Evolutionary conservation across 2,113 vertebrate species (phyloP).

Genomic region (Rattus norvegicus): DNA sequence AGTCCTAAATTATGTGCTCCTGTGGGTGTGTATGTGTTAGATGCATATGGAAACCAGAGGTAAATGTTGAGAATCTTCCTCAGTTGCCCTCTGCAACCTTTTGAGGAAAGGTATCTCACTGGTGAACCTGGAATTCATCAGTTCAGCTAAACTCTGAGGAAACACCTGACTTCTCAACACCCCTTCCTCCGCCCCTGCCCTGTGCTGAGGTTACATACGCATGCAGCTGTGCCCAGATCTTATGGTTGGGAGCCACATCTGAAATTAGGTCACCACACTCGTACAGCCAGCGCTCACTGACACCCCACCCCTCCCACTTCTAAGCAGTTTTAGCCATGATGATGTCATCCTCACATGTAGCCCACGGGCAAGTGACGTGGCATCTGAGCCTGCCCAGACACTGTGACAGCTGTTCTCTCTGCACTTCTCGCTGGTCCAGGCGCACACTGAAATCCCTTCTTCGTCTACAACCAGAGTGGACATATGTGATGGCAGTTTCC

Average conservation of each 20-base stretch:
- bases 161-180: not conserved
- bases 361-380: fast-evolving
- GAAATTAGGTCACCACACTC: not conserved
- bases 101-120: not conserved
- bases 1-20: not conserved
- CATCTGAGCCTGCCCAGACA: too few relatives aligned
- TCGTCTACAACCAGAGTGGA: not conserved
- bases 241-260: not conserved
- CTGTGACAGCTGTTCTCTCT: too few relatives aligned
- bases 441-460: not conserved
- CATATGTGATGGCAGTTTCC: too few relatives aligned
- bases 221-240: not conserved
- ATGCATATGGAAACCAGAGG: too few relatives aligned
- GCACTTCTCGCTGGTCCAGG: not conserved
- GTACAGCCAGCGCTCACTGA: not conserved
- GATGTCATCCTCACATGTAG: too few relatives aligned
- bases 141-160: not conserved
- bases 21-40: not conserved
- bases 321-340: not conserved
- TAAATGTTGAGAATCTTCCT: not conserved
- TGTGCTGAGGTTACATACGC: not conserved
- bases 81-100: not conserved
- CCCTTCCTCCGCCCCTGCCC: not conserved
- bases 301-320: too few relatives aligned
- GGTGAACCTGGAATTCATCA: not conserved